phyloP scores from a whole-genome alignment of 2,797 vertebrate genomes.

The Trachurus trachurus region DNA sequence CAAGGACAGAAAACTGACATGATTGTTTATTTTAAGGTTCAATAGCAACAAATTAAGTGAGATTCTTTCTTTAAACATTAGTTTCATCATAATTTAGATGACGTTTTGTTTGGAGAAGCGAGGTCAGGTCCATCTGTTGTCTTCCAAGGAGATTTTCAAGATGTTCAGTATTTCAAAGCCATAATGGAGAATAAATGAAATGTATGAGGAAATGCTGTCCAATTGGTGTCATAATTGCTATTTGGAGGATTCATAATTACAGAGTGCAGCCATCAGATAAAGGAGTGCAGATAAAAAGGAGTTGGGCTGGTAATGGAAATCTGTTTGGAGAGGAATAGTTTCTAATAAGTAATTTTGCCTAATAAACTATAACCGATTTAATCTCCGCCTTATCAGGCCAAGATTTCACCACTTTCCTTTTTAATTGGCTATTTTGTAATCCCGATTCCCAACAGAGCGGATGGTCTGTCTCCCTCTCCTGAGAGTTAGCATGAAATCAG shows the following conservation, averaged over 20 bases:
- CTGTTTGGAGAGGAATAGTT: constrained; percentile 89
- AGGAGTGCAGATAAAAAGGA: constrained; percentile 85
- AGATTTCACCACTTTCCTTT: constrained; percentile 96
- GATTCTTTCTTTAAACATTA: constrained; percentile 27
- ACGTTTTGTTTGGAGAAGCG: constrained; percentile 41
- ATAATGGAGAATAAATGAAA: constrained; percentile 82
- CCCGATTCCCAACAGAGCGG: constrained; percentile 98
- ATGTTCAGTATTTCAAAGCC: constrained; percentile 75
- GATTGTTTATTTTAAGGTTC: constrained; percentile 65
- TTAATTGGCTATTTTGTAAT: constrained; percentile 99
- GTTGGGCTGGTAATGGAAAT: constrained; percentile 87
- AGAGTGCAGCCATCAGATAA: constrained; percentile 85
- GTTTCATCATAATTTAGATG: constrained; percentile 48
- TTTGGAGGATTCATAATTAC: constrained; percentile 87
- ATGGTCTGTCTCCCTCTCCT: constrained; percentile 93
- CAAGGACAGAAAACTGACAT: constrained; percentile 71
- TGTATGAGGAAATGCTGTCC: constrained; percentile 79
- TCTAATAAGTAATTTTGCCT: constrained; percentile 92
- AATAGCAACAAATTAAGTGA: constrained; percentile 61
- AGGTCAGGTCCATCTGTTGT: constrained; percentile 51
- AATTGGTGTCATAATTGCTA: constrained; percentile 84
- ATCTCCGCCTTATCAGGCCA: constrained; percentile 92
- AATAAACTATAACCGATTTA: constrained; percentile 93
- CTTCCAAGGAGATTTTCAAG: constrained; percentile 63
- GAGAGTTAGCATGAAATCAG: constrained; percentile 98